Evolutionary conservation across 2,888 invertebrate genomes (phyloP).

Genomic region (Conus canariensis): DNA sequence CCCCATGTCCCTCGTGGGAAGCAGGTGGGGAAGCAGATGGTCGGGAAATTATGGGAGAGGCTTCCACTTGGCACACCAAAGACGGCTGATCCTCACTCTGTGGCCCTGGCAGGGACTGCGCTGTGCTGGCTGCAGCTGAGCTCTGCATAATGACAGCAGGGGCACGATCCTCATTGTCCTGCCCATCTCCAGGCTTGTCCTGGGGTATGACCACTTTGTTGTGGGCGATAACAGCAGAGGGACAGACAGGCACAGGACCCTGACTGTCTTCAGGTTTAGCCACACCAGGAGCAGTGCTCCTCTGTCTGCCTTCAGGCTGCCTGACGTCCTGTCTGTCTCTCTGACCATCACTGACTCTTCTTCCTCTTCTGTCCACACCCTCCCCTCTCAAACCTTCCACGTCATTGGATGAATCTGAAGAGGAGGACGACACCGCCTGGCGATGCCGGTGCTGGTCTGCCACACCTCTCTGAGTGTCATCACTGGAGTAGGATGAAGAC

Average conservation of each 20-base stretch:
- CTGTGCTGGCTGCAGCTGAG: neutral
- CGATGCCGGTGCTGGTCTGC: neutral
- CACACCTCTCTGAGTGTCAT: constrained; percentile 19
- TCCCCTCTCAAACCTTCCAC: neutral
- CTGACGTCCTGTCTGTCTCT: neutral
- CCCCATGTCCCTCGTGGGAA: neutral
- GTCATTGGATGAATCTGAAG: neutral
- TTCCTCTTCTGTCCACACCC: neutral
- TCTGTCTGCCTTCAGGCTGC: neutral
- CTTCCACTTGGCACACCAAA: neutral
- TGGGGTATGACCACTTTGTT: neutral
- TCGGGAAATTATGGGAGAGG: neutral
- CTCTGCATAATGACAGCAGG: neutral
- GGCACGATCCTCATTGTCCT: neutral
- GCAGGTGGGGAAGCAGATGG: neutral
- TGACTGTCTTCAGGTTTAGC: constrained; percentile 19
- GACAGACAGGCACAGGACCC: neutral
- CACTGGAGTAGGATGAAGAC: constrained; percentile 38
- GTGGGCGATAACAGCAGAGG: neutral
- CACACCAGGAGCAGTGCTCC: neutral
- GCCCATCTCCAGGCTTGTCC: neutral
- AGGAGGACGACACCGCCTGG: neutral
- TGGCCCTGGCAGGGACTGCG: neutral
- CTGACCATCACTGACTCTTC: neutral
- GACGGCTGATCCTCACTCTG: neutral